Conservation (phyloP, 2,797 vertebrate genomes). For the Catostomus latipinnis region DNA sequence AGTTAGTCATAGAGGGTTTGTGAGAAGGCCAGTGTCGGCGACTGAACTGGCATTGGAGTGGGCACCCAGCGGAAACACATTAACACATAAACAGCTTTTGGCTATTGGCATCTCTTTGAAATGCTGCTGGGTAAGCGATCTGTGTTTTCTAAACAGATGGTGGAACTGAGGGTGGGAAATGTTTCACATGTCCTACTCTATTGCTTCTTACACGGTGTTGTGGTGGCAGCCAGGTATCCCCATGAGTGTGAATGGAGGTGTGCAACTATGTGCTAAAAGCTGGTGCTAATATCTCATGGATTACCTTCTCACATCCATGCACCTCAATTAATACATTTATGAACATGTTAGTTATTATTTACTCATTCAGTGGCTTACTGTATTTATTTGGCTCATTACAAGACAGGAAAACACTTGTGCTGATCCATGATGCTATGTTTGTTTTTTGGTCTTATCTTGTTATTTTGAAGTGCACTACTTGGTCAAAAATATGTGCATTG, state of each 20-base stretch:
- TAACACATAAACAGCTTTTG: constrained; percentile 62
- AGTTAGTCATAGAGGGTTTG: constrained; percentile 33
- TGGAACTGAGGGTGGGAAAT: constrained; percentile 71
- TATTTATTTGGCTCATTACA: neutral
- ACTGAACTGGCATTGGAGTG: constrained; percentile 44
- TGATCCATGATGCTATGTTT: neutral
- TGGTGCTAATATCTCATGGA: constrained; percentile 25
- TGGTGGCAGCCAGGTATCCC: constrained; percentile 65
- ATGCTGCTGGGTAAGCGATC: constrained; percentile 69
- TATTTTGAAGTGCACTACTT: no score
- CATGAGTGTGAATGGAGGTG: constrained; percentile 69
- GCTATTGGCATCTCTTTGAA: constrained; percentile 55
- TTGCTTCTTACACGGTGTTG: constrained; percentile 58
- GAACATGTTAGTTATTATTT: neutral
- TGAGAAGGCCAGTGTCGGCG: constrained; percentile 38
- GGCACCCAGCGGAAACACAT: constrained; percentile 52
- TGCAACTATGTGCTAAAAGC: constrained; percentile 40
- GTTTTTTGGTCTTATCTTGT: neutral
- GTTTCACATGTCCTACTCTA: constrained; percentile 66
- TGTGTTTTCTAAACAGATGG: constrained; percentile 81
- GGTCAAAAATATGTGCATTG: no score
- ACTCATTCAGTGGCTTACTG: neutral
- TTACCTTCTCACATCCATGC: constrained; percentile 10
- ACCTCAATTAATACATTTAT: constrained; percentile 20
- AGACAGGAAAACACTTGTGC: neutral